Evolutionary conservation across 2,797 vertebrate species (phyloP).

Genomic region (Nyctalus aviator): DNA sequence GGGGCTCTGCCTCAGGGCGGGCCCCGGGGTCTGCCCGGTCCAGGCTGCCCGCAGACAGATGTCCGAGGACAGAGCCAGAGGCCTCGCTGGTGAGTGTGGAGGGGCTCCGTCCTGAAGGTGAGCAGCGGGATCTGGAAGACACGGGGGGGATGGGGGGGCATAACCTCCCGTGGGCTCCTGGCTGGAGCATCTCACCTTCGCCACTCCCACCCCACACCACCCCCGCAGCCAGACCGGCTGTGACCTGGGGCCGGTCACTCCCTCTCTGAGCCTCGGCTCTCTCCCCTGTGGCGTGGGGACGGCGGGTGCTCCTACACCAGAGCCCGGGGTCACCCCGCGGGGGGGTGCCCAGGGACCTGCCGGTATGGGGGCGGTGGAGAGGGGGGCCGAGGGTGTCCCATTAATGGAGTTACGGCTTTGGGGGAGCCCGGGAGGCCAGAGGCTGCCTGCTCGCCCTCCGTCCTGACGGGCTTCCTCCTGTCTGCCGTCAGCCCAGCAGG

Average conservation of each 20-base stretch:
- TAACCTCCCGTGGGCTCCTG: too few relatives aligned
- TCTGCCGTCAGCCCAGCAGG: not conserved
- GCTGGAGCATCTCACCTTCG: not conserved
- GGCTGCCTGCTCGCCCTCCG: rapidly evolving
- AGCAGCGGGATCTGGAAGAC: not conserved
- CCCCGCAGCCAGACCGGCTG: not conserved
- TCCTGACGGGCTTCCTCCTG: too few relatives aligned
- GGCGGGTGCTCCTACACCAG: not conserved
- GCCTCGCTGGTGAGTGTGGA: not conserved
- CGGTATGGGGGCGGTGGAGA: rapidly evolving
- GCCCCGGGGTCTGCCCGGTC: not conserved
- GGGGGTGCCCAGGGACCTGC: rapidly evolving
- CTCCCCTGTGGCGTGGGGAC: too few relatives aligned
- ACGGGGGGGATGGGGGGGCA: too few relatives aligned
- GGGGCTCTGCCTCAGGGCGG: too few relatives aligned
- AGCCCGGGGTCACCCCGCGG: not conserved
- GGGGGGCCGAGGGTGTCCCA: not conserved
- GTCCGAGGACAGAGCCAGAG: rapidly evolving
- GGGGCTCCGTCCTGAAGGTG: not conserved
- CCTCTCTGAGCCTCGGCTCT: not conserved
- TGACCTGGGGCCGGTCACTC: not conserved
- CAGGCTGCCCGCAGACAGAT: not conserved
- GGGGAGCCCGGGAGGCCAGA: not conserved
- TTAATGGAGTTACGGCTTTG: not conserved
- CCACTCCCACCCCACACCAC: not conserved